Evolutionary conservation across 1,140 invertebrate genomes (phyloP).

Genomic region (Ceratina japonica): DNA sequence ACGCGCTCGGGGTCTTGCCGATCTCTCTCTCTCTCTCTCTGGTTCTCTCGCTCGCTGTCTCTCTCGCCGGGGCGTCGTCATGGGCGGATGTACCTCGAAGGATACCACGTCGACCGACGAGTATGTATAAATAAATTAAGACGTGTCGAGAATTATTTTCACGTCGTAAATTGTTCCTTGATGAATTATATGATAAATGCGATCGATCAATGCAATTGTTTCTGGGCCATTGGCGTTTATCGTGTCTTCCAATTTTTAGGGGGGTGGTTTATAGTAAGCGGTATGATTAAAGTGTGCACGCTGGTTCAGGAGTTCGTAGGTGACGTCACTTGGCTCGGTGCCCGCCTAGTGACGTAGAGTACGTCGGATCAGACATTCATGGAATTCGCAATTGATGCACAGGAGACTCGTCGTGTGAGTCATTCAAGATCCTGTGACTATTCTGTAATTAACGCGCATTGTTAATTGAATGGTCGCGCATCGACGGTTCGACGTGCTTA

Average conservation of each 20-base stretch:
- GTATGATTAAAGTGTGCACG: not conserved
- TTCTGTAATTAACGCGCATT: no score
- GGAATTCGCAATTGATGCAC: conserved; percentile 23
- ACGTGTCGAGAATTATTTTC: not conserved
- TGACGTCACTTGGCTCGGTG: conserved; percentile 28
- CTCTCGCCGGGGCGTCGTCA: conserved; percentile 56
- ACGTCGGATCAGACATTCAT: conserved; percentile 22
- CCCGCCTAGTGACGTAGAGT: conserved; percentile 17
- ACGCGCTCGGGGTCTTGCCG: not conserved
- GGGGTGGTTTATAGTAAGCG: no score
- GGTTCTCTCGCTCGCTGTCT: conserved; percentile 17
- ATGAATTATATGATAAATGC: not conserved
- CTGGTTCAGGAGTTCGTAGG: conserved; percentile 9
- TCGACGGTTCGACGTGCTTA: not conserved
- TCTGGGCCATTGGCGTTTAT: not conserved
- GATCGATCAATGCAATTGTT: not conserved
- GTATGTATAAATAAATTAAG: conserved; percentile 68
- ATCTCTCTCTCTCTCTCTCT: not conserved
- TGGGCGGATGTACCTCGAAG: conserved; percentile 78
- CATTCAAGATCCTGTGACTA: not conserved
- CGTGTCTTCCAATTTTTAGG: not conserved
- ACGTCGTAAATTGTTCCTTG: not conserved
- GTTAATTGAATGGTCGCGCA: no score
- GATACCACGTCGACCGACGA: conserved; percentile 76
- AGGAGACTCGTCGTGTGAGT: not conserved